Percentiles rank a stretch among this genome's conserved stretches.
phyloP scores from a whole-genome alignment of 2,113 vertebrate species.

The Rhadina sibilatrix region DNA sequence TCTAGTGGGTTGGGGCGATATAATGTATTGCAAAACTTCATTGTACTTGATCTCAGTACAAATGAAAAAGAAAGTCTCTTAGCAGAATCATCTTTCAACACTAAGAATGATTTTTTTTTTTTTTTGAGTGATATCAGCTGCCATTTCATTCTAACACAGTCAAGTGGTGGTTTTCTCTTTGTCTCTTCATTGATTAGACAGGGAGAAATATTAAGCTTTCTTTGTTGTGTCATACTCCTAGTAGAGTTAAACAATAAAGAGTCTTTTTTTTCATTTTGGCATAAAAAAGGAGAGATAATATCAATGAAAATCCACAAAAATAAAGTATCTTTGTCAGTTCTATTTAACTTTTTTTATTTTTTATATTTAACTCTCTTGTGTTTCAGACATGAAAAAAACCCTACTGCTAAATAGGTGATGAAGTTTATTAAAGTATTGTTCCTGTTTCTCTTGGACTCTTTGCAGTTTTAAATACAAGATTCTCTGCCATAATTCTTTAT shows the following conservation, averaged over 20 bases:
- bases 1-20: neutral
- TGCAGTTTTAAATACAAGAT: neutral
- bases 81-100: constrained; percentile 24
- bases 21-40: neutral
- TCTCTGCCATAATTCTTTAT: neutral
- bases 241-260: neutral
- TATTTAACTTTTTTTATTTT: neutral
- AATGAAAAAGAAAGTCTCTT: neutral
- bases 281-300: neutral
- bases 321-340: neutral
- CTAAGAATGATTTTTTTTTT: neutral
- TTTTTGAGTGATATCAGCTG: neutral
- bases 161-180: neutral
- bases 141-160: neutral
- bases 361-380: neutral
- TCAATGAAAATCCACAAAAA: neutral
- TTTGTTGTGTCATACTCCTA: neutral
- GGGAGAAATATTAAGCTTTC: neutral
- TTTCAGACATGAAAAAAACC: neutral
- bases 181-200: neutral
- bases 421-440: neutral
- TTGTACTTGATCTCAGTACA: neutral
- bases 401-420: neutral
- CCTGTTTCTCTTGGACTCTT: neutral
- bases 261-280: neutral